Base-by-base conservation (phyloP, 2,888 invertebrate genomes). In the Melanostoma scalare region DNA sequence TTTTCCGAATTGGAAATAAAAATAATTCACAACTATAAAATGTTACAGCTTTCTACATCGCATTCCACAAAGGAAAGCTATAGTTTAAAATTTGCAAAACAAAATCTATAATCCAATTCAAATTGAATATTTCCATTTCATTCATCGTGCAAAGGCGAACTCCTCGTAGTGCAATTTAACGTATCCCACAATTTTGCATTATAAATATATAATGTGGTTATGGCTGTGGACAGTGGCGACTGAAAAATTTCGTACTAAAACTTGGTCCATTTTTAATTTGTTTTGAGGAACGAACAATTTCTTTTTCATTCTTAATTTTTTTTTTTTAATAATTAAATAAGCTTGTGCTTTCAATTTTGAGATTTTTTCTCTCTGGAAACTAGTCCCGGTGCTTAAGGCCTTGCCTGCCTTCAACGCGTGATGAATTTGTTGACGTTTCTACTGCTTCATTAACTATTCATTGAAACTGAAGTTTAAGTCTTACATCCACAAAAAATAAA, bases 31-130 rank as follows among this genome's bases (percentile, higher is more conserved):
- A 69, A 46, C 48, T 48, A 56, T 69, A 69, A 56, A 48, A 38
- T 40, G 10, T 35, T 4, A 55, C 35, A 33, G 35, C 6, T 30
- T 4, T 31, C 10, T 42, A 5, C 40, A n/a, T 46, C 3, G 3
- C 20, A 20, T 53, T 56, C 53, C 48, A 73, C 58, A 74, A 78
- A 74, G 69, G 74, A 55, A 74, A 48, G 52, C 65, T 63, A 67
- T 71, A 30, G 63, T 6, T 48, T 60, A 48, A 61, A 71, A 60
- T 67, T 74, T 71, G 10, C 58, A 50, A 65, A 50, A 58, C 74
- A 55, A 78, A 78, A 84, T 78, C 84, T 74, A 78, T 84, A 78
- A 84, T 84, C 74, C 55, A 78, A 84, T 84, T 84, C 79, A 67
- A 79, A 84, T 84, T 84, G 79, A 84, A 84, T 84, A 84, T 79